These are phyloP conservation scores for Nomia melanderi DNA, from an alignment of 1,140 invertebrate species.

Conservation along the genomic window DNA sequence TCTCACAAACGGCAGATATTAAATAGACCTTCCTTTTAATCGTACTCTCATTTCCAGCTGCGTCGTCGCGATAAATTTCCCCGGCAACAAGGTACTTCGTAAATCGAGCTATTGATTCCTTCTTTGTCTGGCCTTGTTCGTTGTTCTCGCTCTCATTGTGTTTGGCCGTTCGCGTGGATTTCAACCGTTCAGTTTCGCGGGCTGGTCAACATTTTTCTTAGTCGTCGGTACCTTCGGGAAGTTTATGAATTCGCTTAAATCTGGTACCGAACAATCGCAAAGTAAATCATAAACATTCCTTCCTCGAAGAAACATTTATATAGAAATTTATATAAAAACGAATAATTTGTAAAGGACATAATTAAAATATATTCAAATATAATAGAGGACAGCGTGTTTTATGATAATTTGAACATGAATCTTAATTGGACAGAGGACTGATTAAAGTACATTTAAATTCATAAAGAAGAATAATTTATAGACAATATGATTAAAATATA, in stretches of 20 bases:
- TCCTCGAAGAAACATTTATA: no score
- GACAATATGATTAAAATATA: no score
- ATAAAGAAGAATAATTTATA: no score
- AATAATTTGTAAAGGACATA: no score
- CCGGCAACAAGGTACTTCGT: constrained; percentile 18
- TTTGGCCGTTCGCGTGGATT: background rate
- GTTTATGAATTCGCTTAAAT: background rate
- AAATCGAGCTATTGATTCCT: constrained; percentile 27
- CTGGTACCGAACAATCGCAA: background rate
- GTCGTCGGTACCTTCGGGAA: background rate
- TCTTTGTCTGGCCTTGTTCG: background rate
- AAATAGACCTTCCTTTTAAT: constrained; percentile 8
- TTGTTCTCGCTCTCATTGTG: constrained; percentile 7
- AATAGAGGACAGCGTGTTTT: no score
- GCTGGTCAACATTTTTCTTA: background rate
- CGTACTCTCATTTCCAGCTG: constrained; percentile 22
- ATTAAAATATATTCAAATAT: no score
- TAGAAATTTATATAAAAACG: no score
- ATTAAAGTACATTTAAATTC: no score
- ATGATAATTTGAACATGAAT: no score
- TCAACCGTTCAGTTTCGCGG: background rate
- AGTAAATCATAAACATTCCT: background rate
- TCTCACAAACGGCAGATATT: background rate
- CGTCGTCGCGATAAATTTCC: constrained; percentile 32
- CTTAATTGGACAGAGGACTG: no score